A percentile compares a stretch with the other conserved stretches of the same genome.
These are phyloP conservation scores for Chymomyza amoena DNA, from an alignment of 2,888 invertebrate species.

Conservation along the genomic window DNA sequence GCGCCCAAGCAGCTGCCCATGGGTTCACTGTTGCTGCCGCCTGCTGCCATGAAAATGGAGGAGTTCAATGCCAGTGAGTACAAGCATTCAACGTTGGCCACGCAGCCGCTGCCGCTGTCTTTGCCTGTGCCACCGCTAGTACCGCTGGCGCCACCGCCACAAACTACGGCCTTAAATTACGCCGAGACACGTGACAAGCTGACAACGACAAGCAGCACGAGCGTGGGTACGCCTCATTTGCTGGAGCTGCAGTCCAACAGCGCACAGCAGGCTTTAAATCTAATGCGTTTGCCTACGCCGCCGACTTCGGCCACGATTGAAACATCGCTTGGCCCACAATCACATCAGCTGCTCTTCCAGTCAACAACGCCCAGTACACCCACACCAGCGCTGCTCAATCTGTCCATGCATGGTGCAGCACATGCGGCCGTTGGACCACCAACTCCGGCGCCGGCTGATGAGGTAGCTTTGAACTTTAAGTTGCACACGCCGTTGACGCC, in stretches of 20 bases:
- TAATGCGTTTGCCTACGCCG: conserved; percentile 74
- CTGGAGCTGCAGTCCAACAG: conserved; percentile 37
- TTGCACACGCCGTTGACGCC: conserved; percentile 60
- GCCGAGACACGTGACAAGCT: conserved; percentile 47
- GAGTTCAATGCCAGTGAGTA: conserved; percentile 80
- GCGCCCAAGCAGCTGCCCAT: conserved; percentile 43
- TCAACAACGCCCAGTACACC: conserved; percentile 35
- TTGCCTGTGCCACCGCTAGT: conserved; percentile 49
- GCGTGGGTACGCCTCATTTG: conserved; percentile 35
- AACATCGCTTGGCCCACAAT: conserved; percentile 42
- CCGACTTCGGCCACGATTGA: conserved; percentile 75
- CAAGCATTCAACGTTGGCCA: conserved; percentile 36
- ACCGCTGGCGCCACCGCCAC: conserved; percentile 30
- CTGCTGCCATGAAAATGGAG: conserved; percentile 84
- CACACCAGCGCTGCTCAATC: conserved; percentile 47
- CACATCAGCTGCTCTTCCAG: conserved; percentile 64
- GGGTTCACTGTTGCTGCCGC: conserved; percentile 61
- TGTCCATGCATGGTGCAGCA: conserved; percentile 56
- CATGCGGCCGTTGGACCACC: conserved; percentile 28
- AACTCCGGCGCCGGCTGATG: conserved; percentile 38
- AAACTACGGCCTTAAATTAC: conserved; percentile 32
- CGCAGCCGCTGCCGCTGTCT: conserved; percentile 37
- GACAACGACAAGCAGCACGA: conserved; percentile 34
- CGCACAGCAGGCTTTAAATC: conserved; percentile 68
- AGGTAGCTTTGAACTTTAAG: conserved; percentile 56